These are phyloP conservation scores for Sinodicranocentrus sp. DNA, from an alignment of 2,888 invertebrate species.

Conservation along the genomic window DNA sequence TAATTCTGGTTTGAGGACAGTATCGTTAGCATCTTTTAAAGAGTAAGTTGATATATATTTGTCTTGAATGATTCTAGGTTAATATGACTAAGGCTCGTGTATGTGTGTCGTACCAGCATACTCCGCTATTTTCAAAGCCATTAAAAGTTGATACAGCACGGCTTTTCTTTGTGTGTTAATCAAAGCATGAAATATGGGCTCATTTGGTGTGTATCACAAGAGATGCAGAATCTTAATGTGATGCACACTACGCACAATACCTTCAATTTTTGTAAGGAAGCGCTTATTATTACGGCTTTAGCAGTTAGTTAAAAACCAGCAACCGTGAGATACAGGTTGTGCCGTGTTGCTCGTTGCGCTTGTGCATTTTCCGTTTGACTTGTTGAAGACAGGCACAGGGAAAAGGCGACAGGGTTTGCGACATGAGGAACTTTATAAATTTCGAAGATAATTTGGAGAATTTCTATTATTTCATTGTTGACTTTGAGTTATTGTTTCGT, in stretches of 20 bases:
- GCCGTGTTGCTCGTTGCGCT: too few species aligned
- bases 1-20: too few species aligned
- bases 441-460: too few species aligned
- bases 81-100: slow-evolving; percentile 11
- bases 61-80: slow-evolving; percentile 43
- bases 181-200: slow-evolving; percentile 67
- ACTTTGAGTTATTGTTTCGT: too few species aligned
- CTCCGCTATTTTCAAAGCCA: not conserved
- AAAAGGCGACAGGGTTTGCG: too few species aligned
- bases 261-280: slow-evolving; percentile 31
- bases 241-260: not conserved
- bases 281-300: slow-evolving; percentile 20
- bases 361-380: too few species aligned
- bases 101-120: not conserved
- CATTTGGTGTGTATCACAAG: slow-evolving; percentile 40
- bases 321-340: slow-evolving; percentile 33
- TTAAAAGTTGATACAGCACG: not conserved
- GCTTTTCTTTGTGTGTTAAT: slow-evolving; percentile 40
- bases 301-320: slow-evolving; percentile 57
- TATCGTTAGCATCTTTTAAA: too few species aligned
- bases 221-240: not conserved
- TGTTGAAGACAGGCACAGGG: too few species aligned
- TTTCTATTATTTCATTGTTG: too few species aligned
- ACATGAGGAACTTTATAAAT: too few species aligned
- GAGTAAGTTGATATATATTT: too few species aligned